A percentile compares a stretch with the other conserved stretches of the same genome.
phyloP scores from a whole-genome alignment of 2,888 invertebrate genomes.

The Mesopsocus fuscifrons region DNA sequence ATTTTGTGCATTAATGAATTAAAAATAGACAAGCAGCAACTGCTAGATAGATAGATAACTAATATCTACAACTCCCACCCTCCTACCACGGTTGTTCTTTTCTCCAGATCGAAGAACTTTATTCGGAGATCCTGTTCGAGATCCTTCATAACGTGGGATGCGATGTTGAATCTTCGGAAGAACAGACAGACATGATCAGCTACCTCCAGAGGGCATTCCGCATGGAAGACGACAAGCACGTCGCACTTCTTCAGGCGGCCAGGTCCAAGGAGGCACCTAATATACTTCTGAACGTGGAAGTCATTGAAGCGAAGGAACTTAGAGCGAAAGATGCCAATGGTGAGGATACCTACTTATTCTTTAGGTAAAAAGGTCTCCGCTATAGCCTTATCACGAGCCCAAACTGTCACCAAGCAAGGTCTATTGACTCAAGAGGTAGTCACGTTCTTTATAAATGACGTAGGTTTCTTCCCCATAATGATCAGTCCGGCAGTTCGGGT shows the following conservation, averaged over 20 bases:
- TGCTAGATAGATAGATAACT: too few relatives aligned
- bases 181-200: conserved; percentile 44
- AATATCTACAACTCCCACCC: too few relatives aligned
- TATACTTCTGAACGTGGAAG: conserved; percentile 63
- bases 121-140: conserved; percentile 65
- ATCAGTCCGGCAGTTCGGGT: too few relatives aligned
- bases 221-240: conserved; percentile 56
- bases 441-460: too few relatives aligned
- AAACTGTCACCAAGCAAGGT: too few relatives aligned
- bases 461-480: too few relatives aligned
- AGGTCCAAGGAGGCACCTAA: conserved; percentile 67
- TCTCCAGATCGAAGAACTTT: conserved; percentile 65
- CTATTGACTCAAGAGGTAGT: too few relatives aligned
- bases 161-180: conserved; percentile 49
- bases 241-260: conserved; percentile 46
- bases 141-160: conserved; percentile 69
- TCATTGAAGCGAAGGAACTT: conserved; percentile 70
- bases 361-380: too few relatives aligned
- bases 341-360: too few relatives aligned
- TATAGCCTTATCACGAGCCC: too few relatives aligned
- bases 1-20: too few relatives aligned
- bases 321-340: conserved; percentile 69
- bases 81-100: conserved; percentile 19
- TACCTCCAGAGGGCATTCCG: conserved; percentile 68
- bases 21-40: too few relatives aligned